phyloP scores from a whole-genome alignment of 2,797 vertebrate species.

The Remorina albescens region DNA sequence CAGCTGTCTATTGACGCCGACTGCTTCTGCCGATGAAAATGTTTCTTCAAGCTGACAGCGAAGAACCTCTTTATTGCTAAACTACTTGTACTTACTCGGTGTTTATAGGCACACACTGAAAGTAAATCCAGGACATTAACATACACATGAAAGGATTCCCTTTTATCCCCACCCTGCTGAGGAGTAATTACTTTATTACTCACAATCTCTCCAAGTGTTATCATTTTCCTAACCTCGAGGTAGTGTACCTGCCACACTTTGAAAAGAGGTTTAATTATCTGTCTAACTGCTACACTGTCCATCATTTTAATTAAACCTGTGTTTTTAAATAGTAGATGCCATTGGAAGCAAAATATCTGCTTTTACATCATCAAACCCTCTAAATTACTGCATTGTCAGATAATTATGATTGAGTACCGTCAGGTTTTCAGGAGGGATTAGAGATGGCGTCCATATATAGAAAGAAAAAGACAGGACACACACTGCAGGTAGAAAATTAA shows the following conservation, averaged over 20 bases:
- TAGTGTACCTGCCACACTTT: constrained; percentile 10
- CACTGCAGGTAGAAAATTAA: not conserved
- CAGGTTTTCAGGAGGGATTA: not conserved
- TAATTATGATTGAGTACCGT: not conserved
- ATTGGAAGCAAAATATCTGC: not conserved
- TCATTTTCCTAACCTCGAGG: constrained; percentile 16
- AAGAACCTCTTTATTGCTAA: constrained; percentile 1
- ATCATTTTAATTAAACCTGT: constrained; percentile 30
- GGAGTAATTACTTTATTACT: constrained; percentile 22
- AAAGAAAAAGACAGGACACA: no score
- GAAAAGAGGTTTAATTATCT: constrained; percentile 29
- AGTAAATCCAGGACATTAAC: constrained; percentile 12
- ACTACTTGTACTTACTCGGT: not conserved
- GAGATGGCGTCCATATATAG: not conserved
- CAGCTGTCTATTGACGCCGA: constrained; percentile 11
- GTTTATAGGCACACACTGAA: constrained; percentile 25
- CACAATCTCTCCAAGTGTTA: not conserved
- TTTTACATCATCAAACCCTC: not conserved
- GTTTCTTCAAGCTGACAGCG: constrained; percentile 10
- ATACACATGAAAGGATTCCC: not conserved
- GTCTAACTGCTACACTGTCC: constrained; percentile 8
- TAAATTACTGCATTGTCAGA: not conserved
- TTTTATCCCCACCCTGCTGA: constrained; percentile 11
- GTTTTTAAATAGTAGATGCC: constrained; percentile 1
- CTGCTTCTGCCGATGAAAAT: constrained; percentile 17